Evolutionary conservation across 2,113 vertebrate genomes (phyloP), one percentile per base, ranked within the genome.

Genomic region (Capreolus pygargus): DNA sequence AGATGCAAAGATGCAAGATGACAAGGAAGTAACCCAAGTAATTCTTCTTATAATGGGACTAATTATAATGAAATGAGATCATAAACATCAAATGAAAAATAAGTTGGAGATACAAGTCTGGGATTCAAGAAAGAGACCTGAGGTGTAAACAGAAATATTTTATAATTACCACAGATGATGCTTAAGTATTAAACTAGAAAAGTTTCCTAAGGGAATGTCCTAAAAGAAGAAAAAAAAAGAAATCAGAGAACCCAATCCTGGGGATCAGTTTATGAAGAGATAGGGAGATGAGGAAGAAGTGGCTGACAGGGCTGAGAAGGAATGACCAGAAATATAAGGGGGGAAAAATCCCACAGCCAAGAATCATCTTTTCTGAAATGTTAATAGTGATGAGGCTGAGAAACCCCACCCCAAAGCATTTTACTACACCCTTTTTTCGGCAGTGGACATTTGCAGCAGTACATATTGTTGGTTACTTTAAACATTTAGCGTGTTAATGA

Each of bases 341-440:
- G 57, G 28, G 33, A 15, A n/a, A n/a, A 33, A 14, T 3, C 33
- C 33, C 5, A 28, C 58, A 43, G 1, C 14, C 27, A 8, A 45
- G 52, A 55, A 52, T 50, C 11, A 12, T 25, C 36, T 19, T 4
- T 27, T 15, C n/a, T 21, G 4, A 86, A 81, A 70, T 19, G 33
- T 36, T 27, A 55, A 1, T 1, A 3, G 9, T n/a, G 21, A 33
- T 8, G 17, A 58, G 14, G 25, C 55, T 14, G 28, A 83, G 89
- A 54, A 36, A 36, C 3, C 2, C 14, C 2, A 0, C 21, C 36
- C 47, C 15, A 36, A 11, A 47, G 10, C 39, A 12, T 50, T 67
- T 3, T 7, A 2, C 21, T n/a, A 58, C 33, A 50, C 4, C 5
- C 17, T 58, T 36, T 47, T 74, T 3, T 28, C 43, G 3, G 10